A percentile compares a stretch with the other conserved stretches of the same genome.
Conservation (phyloP, 2,797 vertebrate genomes). For the Scyliorhinus canicula region DNA sequence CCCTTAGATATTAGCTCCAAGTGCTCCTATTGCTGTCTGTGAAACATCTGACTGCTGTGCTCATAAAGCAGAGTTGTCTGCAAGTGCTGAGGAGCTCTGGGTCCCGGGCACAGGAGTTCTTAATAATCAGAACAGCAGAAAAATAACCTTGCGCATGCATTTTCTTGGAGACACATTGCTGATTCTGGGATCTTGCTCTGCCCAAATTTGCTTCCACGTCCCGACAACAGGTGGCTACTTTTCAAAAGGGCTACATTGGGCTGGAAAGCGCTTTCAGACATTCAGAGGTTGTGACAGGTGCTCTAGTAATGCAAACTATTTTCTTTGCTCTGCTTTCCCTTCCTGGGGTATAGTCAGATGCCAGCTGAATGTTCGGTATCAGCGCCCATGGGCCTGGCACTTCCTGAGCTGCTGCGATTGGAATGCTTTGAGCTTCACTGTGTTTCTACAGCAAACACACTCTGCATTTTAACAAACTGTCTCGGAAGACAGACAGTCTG, state of each 20-base stretch:
- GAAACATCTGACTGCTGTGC: neutral
- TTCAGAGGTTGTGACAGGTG: neutral
- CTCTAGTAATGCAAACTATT: too few species aligned
- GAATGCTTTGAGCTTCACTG: neutral
- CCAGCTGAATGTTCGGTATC: neutral
- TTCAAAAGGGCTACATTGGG: neutral
- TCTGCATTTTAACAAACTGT: neutral
- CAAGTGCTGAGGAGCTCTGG: neutral
- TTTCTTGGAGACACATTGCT: neutral
- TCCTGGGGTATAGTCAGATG: neutral
- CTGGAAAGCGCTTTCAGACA: neutral
- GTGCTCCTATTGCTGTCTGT: neutral
- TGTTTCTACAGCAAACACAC: neutral
- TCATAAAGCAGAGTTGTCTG: neutral
- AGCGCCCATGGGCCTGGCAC: neutral
- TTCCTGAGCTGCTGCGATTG: neutral
- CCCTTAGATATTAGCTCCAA: neutral
- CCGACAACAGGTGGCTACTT: neutral
- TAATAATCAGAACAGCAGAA: neutral
- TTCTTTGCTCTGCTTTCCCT: neutral
- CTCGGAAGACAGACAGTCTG: neutral
- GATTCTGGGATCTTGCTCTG: neutral
- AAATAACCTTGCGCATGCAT: neutral
- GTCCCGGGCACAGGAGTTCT: neutral
- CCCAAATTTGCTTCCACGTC: neutral